Evolutionary conservation across 1,140 invertebrate species (phyloP).

Genomic region (Saccostrea echinata): DNA sequence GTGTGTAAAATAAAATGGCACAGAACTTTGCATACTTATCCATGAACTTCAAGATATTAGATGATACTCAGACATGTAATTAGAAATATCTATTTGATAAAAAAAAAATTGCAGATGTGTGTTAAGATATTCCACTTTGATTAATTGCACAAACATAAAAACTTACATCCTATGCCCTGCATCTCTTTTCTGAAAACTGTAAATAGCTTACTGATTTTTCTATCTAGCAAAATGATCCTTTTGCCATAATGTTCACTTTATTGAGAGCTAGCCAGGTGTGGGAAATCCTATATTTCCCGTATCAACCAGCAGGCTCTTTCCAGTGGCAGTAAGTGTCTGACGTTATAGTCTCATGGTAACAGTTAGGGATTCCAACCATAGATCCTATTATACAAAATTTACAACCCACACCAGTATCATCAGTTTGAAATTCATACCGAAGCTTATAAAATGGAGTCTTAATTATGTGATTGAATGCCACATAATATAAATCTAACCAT

Average conservation of each 20-base stretch:
- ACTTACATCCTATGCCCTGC: background rate
- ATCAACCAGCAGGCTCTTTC: background rate
- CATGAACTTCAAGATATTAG: background rate
- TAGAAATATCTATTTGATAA: constrained; percentile 26
- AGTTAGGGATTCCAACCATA: no score
- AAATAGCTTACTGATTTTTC: background rate
- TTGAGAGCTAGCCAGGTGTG: background rate
- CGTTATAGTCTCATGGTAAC: no score
- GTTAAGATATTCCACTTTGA: background rate
- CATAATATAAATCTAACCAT: no score
- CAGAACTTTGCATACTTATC: background rate
- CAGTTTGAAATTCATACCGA: no score
- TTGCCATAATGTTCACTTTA: background rate
- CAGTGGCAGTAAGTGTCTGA: background rate
- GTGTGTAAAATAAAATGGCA: background rate
- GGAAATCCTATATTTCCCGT: background rate
- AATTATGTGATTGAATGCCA: no score
- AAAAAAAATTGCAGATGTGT: background rate
- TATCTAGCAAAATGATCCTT: background rate
- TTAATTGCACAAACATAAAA: constrained; percentile 11
- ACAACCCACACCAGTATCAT: no score
- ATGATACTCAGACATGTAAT: background rate
- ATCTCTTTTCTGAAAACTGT: background rate
- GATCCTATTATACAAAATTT: no score
- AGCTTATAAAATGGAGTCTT: no score